A percentile compares a stretch with the other conserved stretches of the same genome.
Evolutionary conservation across 2,113 vertebrate genomes (phyloP).

Genomic region (Oceanites oceanicus): DNA sequence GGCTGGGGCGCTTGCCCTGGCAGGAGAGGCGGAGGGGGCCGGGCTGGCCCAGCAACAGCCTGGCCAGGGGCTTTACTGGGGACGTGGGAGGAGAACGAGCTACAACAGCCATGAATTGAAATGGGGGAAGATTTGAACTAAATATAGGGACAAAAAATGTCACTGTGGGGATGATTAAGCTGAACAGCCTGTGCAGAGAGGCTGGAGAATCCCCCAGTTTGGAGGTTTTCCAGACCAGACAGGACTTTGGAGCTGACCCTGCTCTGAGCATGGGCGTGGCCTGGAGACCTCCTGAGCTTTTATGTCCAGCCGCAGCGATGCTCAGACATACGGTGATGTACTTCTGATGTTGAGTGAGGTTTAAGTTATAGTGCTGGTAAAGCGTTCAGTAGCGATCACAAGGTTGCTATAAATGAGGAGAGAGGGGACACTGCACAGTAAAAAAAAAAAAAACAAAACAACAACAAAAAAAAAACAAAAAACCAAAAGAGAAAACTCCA

Average conservation of each 20-base stretch:
- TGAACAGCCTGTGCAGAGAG: background rate
- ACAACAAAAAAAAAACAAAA: too few species aligned
- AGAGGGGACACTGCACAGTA: background rate
- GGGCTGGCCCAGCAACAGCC: background rate
- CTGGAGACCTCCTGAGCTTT: background rate
- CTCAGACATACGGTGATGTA: background rate
- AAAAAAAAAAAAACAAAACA: too few species aligned
- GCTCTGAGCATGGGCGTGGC: background rate
- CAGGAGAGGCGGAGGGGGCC: background rate
- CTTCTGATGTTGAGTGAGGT: background rate
- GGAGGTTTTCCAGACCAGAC: background rate
- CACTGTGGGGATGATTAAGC: background rate
- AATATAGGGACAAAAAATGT: background rate
- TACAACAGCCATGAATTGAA: background rate
- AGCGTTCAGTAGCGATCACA: background rate
- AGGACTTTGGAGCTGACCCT: background rate
- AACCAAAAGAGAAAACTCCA: too few species aligned
- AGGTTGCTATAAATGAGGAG: background rate
- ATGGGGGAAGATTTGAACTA: background rate
- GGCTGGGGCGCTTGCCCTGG: background rate
- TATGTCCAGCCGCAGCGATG: fast-evolving
- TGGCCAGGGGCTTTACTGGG: background rate
- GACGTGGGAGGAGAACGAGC: background rate
- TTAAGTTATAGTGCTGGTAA: background rate
- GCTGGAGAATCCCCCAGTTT: background rate